phyloP scores from a whole-genome alignment of 2,888 invertebrate species.

The Amphipoea lucens region DNA sequence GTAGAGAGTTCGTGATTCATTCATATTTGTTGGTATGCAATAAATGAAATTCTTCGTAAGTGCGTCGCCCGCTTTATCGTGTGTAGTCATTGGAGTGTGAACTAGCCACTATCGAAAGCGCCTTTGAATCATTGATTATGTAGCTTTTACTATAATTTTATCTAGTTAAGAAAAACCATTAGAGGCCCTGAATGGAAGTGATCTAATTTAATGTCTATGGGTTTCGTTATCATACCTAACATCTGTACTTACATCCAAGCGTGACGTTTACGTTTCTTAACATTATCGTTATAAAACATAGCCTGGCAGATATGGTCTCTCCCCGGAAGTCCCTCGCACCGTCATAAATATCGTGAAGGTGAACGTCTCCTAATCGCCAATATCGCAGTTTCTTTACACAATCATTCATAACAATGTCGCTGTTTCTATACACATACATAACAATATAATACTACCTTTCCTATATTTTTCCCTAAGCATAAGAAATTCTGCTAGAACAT shows the following conservation, averaged over 20 bases:
- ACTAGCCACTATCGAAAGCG: not conserved
- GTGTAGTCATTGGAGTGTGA: conserved; percentile 4
- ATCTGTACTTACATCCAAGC: not conserved
- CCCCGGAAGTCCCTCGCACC: conserved; percentile 10
- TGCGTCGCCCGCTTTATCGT: conserved; percentile 16
- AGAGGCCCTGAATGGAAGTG: not conserved
- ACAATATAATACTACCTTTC: too few relatives aligned
- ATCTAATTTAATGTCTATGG: not conserved
- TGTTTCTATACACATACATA: not conserved
- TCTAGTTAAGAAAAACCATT: not conserved
- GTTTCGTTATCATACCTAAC: too few relatives aligned
- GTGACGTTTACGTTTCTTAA: conserved; percentile 13
- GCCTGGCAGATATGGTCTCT: conserved; percentile 1
- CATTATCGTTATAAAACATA: conserved; percentile 20
- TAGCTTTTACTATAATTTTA: not conserved
- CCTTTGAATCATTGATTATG: not conserved
- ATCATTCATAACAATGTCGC: not conserved
- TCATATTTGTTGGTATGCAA: conserved; percentile 42
- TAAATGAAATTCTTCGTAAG: conserved; percentile 21
- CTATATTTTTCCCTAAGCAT: not conserved
- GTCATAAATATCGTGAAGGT: conserved; percentile 28
- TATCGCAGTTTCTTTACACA: conserved; percentile 8
- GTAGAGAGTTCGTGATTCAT: conserved; percentile 52
- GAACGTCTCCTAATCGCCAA: conserved; percentile 29
- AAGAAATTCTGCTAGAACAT: not conserved